A percentile compares a stretch with the other conserved stretches of the same genome.
These are phyloP conservation scores for Episyrphus balteatus DNA, from an alignment of 1,140 invertebrate species.

Conservation along the genomic window DNA sequence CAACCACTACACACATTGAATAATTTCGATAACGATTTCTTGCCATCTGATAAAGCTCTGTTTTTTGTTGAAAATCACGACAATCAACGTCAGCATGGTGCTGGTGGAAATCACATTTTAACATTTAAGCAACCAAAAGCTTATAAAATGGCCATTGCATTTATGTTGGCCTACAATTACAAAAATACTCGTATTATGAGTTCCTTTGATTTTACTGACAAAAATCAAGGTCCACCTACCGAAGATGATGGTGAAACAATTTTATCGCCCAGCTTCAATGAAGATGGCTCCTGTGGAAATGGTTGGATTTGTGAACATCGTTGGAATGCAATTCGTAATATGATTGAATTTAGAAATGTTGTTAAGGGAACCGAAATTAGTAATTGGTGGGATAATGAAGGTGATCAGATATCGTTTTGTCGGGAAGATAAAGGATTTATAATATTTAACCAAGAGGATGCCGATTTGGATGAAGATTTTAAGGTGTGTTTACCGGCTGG, in stretches of 20 bases:
- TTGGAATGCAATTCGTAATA: constrained; percentile 70
- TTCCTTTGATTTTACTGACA: constrained; percentile 49
- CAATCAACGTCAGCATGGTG: constrained; percentile 49
- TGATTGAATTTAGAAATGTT: constrained; percentile 63
- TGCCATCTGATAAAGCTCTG: constrained; percentile 42
- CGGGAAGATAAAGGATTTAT: constrained; percentile 59
- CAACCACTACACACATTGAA: constrained; percentile 35
- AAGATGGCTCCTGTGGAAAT: constrained; percentile 56
- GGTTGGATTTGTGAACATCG: constrained; percentile 87
- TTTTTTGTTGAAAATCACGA: constrained; percentile 57
- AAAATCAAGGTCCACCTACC: constrained; percentile 53
- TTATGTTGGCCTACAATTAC: constrained; percentile 76
- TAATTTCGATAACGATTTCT: constrained; percentile 45
- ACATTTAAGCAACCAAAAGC: constrained; percentile 46
- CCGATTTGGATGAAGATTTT: constrained; percentile 45
- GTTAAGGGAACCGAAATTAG: constrained; percentile 43
- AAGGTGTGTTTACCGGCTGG: constrained; percentile 58
- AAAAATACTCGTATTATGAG: constrained; percentile 63
- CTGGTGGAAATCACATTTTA: constrained; percentile 43
- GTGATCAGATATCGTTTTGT: constrained; percentile 66
- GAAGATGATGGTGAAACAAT: constrained; percentile 44
- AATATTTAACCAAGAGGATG: constrained; percentile 55
- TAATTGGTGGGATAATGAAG: constrained; percentile 64
- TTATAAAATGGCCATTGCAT: constrained; percentile 65
- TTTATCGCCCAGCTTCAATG: constrained; percentile 49